Conservation (phyloP, 1,140 invertebrate species). For the Vanessa atalanta region DNA sequence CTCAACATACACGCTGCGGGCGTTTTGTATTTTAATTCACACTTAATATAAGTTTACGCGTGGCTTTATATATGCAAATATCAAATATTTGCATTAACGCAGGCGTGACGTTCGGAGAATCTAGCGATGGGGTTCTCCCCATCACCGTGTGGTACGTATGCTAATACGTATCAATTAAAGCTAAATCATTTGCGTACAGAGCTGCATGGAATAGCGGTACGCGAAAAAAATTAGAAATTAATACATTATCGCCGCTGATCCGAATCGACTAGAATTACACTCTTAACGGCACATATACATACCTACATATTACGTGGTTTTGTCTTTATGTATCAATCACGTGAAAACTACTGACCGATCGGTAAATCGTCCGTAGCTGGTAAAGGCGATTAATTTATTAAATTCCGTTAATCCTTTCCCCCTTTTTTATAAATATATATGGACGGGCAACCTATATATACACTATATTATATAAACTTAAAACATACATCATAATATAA, state of each 20-base stretch:
- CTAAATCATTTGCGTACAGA: background rate
- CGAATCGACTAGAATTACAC: background rate
- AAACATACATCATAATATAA: too few relatives aligned
- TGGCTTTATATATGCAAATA: constrained; percentile 37
- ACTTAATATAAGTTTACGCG: background rate
- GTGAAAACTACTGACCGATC: too few relatives aligned
- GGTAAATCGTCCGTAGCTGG: too few relatives aligned
- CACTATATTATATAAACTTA: too few relatives aligned
- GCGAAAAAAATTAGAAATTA: background rate
- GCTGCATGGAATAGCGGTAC: background rate
- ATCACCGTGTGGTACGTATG: background rate
- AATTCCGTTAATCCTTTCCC: too few relatives aligned
- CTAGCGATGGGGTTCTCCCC: constrained; percentile 20
- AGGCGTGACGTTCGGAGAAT: constrained; percentile 37
- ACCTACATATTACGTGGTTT: too few relatives aligned
- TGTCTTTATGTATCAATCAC: too few relatives aligned
- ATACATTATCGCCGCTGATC: background rate
- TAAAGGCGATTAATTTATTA: too few relatives aligned
- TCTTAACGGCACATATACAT: background rate
- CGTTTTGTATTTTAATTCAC: background rate
- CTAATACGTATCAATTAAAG: background rate
- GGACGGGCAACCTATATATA: too few relatives aligned
- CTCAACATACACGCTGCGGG: too few relatives aligned
- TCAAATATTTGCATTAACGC: constrained; percentile 34
- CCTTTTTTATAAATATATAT: too few relatives aligned